A percentile compares a stretch with the other conserved stretches of the same genome.
phyloP scores from a whole-genome alignment of 2,888 invertebrate genomes.

The Pterostichus madidus region DNA sequence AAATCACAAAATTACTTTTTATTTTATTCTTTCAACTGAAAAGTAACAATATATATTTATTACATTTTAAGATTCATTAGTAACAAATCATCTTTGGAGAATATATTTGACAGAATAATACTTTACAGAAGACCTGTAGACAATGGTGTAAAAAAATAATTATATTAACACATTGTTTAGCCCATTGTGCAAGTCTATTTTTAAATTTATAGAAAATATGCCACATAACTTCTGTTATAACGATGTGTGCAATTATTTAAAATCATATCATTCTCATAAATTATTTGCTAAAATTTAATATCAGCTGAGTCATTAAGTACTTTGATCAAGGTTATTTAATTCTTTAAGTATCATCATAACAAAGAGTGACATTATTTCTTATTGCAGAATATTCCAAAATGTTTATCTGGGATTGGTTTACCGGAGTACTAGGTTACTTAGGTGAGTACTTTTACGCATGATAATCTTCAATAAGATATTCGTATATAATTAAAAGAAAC shows the following conservation, averaged over 20 bases:
- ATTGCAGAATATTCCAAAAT: slow-evolving; percentile 78
- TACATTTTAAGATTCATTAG: too few relatives aligned
- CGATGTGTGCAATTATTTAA: background rate
- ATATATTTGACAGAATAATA: too few relatives aligned
- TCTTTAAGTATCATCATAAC: slow-evolving; percentile 59
- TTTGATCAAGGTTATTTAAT: slow-evolving; percentile 69
- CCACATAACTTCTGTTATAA: background rate
- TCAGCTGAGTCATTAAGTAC: slow-evolving; percentile 70
- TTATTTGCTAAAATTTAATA: slow-evolving; percentile 61
- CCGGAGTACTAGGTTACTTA: slow-evolving; percentile 94
- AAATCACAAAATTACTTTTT: slow-evolving; percentile 18
- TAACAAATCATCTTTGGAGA: too few relatives aligned
- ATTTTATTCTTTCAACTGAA: slow-evolving; percentile 3
- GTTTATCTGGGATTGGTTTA: slow-evolving; percentile 98
- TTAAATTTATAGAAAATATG: slow-evolving; percentile 26
- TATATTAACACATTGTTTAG: slow-evolving; percentile 18
- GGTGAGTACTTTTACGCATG: slow-evolving; percentile 81
- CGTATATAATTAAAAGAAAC: slow-evolving; percentile 22
- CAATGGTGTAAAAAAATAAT: background rate
- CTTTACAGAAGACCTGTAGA: background rate
- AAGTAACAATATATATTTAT: background rate
- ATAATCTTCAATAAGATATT: slow-evolving; percentile 18
- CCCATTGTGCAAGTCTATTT: slow-evolving; percentile 27
- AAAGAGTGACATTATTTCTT: slow-evolving; percentile 62
- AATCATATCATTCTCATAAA: slow-evolving; percentile 20